Conservation (phyloP, 2,888 invertebrate genomes). For the Dasysyrphus albostriatus region DNA sequence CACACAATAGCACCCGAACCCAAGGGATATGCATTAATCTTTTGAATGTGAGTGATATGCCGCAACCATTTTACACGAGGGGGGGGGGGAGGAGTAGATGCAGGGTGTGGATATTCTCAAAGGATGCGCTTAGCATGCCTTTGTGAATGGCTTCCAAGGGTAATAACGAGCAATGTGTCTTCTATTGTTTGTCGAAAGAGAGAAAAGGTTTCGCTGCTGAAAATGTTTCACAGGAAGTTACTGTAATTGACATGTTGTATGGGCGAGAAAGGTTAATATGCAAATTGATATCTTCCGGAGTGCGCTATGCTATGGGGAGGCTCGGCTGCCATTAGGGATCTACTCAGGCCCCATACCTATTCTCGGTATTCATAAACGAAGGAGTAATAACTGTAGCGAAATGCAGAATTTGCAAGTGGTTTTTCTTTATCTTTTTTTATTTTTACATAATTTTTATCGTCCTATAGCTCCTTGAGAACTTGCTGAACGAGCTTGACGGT, state of each 20-base stretch:
- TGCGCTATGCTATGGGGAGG: not conserved
- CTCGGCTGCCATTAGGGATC: not conserved
- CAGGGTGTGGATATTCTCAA: not conserved
- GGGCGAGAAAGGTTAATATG: slow-evolving; percentile 61
- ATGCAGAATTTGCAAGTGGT: not conserved
- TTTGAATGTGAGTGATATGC: slow-evolving; percentile 54
- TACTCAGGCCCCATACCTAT: not conserved
- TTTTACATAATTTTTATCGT: not conserved
- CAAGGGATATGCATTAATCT: slow-evolving; percentile 55
- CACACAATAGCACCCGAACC: slow-evolving; percentile 48
- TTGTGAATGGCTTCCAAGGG: slow-evolving; percentile 30
- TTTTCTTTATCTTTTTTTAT: not conserved
- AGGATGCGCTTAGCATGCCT: slow-evolving; percentile 52
- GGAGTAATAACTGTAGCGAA: slow-evolving; percentile 29
- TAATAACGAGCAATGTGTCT: slow-evolving; percentile 47
- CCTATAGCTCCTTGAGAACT: slow-evolving; percentile 18
- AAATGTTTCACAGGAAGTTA: slow-evolving; percentile 51
- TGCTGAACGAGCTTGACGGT: slow-evolving; percentile 28
- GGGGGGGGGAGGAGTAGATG: not conserved
- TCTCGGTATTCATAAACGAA: not conserved
- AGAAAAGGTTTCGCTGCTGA: not conserved
- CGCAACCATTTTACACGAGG: slow-evolving; percentile 19
- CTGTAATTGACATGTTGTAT: slow-evolving; percentile 54
- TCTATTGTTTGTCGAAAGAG: slow-evolving; percentile 39
- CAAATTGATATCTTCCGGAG: slow-evolving; percentile 66